These are phyloP conservation scores for Perdita meconis DNA, from an alignment of 2,888 invertebrate species.

Conservation along the genomic window DNA sequence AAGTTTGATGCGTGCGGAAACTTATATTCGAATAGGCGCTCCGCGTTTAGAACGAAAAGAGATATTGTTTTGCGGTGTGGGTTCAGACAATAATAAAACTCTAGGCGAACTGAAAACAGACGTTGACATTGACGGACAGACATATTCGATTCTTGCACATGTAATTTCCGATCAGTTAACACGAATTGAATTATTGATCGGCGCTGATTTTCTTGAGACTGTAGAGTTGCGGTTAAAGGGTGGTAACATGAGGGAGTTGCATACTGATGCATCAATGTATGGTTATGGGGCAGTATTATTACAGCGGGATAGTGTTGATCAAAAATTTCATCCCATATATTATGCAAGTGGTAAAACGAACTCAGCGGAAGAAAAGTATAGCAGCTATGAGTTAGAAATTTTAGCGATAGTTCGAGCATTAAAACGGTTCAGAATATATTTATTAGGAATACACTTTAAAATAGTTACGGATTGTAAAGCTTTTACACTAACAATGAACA, in stretches of 20 bases:
- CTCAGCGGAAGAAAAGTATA: conserved; percentile 27
- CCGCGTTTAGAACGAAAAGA: not conserved
- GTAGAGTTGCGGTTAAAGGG: not conserved
- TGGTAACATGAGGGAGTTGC: not conserved
- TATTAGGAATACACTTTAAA: conserved; percentile 20
- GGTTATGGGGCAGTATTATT: too few species aligned
- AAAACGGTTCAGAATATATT: too few species aligned
- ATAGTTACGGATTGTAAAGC: conserved; percentile 7
- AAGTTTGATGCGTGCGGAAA: not conserved
- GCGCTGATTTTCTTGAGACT: not conserved
- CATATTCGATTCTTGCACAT: not conserved
- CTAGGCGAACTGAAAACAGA: not conserved
- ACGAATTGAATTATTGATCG: too few species aligned
- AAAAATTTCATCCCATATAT: conserved; percentile 33
- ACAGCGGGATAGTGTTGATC: conserved; percentile 9
- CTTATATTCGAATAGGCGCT: conserved; percentile 1
- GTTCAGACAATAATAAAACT: too few species aligned
- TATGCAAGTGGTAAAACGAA: too few species aligned
- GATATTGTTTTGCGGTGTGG: not conserved
- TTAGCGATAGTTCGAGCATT: too few species aligned
- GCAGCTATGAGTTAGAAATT: conserved; percentile 36
- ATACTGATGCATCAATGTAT: too few species aligned
- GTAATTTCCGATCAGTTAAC: too few species aligned
- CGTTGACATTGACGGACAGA: not conserved
- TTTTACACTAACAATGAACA: too few species aligned